Base-by-base conservation (phyloP, 2,797 vertebrate genomes). In the Mionectes olivaceus region DNA sequence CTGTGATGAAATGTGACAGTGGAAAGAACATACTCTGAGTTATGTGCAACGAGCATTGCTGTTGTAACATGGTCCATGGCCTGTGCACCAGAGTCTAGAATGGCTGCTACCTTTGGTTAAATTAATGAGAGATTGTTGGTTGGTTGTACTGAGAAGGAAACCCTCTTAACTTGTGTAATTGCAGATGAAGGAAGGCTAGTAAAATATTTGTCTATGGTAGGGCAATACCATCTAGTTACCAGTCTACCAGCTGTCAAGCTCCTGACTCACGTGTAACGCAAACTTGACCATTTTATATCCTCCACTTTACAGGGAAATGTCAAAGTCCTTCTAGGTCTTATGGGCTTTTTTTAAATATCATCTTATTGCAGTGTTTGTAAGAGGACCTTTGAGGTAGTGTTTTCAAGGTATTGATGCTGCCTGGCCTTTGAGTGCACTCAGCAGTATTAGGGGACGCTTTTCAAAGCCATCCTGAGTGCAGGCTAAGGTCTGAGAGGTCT, bases 161-260 rank as follows among this genome's bases (percentile, higher is more conserved):
- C 27, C 52, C 33, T 84, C 53, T 28, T 90, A 83, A 75, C 53
- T 84, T n/a, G 0, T 82, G n/a, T 90, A 82, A 88, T 88, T 86
- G 43, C 61, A 86, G 82, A 50, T 4, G 39, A 64, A 94, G 83
- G 46, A 70, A 67, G 49, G 68, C 71, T 91, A 43, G 41, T 91
- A 73, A 93, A 94, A 93, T 95, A 94, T 93, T 93, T 94, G 91
- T 95, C 90, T 85, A 82, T 91, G 87, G 83, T 73, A 93, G 85
- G 88, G 82, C 77, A 86, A 49, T 93, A 73, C 82, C 77, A 88
- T 95, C 82, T 67, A 77, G 46, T 93, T 91, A 85, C 69, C 73
- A 91, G 82, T 73, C 89, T 95, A 82, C 90, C 95, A 96, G 80
- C 95, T 95, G 94, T 92, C 89, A 90, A 81, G 17, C 27, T 93